Evolutionary conservation across 2,888 invertebrate genomes (phyloP), one percentile per base, ranked within the genome.

Genomic region (Drosophila pseudotalamancana): DNA sequence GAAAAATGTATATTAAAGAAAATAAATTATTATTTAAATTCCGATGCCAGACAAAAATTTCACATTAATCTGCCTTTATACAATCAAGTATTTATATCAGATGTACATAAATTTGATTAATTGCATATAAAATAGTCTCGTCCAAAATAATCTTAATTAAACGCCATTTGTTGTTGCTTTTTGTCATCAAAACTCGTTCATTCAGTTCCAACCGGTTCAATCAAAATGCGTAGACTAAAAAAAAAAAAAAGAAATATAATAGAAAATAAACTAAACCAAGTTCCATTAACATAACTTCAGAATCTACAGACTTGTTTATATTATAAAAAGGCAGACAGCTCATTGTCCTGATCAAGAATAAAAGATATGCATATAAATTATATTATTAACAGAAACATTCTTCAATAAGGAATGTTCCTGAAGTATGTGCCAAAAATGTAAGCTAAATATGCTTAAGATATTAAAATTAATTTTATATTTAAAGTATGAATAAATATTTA

Each of bases 201-300:
- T 6, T 21, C 21, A 1, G 21, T 2, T 46, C 3, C 14, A 23
- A 32, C 46, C 21, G 19, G 61, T 39, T 25, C 14, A 16, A 8
- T 27, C 32, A 16, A 23, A 9, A 16, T 51, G 46, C 29, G 29
- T 31, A 3, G 11, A 14, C 8, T 42, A 5, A 27, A 21, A 8
- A 23, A 1, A 35, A 1, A 14, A 14, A 42, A 16, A 53, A 8
- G 9, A 12, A 31, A 9, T 12, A 1, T 11, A 19, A 14, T n/a
- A 21, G 8, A 6, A 6, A 35, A 40, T 25, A 16, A 23, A 34
- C 16, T 29, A n/a, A 8, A n/a, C 4, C 45, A 6, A 19, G 43
- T 50, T 14, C 6, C 9, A 61, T 34, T 42, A 27, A 34, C 43
- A 42, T 42, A 19, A 19, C 12, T 19, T 40, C 6, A 11, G 18